Base-by-base conservation (phyloP, 2,113 vertebrate species). In the Proterorhinus semilunaris region DNA sequence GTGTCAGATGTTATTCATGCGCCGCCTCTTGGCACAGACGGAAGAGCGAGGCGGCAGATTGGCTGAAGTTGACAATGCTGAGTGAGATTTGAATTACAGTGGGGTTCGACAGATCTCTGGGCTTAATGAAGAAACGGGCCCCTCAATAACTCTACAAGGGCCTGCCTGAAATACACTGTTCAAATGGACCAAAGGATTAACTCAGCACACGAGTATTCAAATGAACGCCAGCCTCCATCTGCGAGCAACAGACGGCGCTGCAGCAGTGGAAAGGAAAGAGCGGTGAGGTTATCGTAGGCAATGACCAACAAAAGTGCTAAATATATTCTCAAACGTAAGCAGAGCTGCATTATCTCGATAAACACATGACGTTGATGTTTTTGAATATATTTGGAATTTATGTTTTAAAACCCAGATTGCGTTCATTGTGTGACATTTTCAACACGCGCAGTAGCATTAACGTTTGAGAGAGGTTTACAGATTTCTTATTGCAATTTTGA, bases 121-220 rank as follows among this genome's bases (percentile, higher is more conserved):
- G 82, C 71, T 89, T 86, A 76, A 87, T 88, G 82, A 87, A 88
- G 85, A 86, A 75, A 76, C 42, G 64, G 68, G 70, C 48, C 77
- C 72, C 68, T 45, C 58, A 75, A 63, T 81, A 86, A 88, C 83
- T 88, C 76, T 76, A 66, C 80, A 83, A 85, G 81, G 74, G 47
- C 71, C 47, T 54, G 80, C 74, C 80, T 86, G 83, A 80, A 80
- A 90, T 87, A 74, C 76, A 91, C 83, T 91, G 87, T 52, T 71
- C 77, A 68, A 83, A 85, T 88, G 79, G 86, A 90, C 79, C 76
- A 57, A 44, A 17, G 79, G 81, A 73, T 91, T 88, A 88, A 66
- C 12, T 66, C 74, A 77, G n/a, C 71, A 62, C 71, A 90, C 91
- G 74, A 90, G 91, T 85, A 89, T 89, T 89, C 85, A 86, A 77